Conservation (phyloP, 2,888 invertebrate species). For the Octodonta nipae region DNA sequence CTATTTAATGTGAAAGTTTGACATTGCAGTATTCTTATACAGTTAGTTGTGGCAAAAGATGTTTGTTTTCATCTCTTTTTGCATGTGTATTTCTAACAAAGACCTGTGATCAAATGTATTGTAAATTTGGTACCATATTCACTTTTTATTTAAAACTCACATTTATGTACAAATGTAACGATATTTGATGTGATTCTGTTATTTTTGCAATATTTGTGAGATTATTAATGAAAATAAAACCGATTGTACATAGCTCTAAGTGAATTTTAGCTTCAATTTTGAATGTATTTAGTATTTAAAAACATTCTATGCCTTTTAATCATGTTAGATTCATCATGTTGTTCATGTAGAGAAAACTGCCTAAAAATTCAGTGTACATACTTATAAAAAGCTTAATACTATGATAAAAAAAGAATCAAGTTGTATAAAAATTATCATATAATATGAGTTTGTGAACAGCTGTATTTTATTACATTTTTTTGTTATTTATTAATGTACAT, state of each 20-base stretch:
- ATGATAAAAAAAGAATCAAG: constrained; percentile 11
- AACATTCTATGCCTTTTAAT: constrained; percentile 6
- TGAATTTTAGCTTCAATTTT: constrained; percentile 1
- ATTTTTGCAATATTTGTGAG: background rate
- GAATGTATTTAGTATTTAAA: too few species aligned
- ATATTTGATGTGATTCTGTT: background rate
- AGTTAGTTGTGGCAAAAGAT: too few species aligned
- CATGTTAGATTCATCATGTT: constrained; percentile 15
- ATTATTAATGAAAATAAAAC: too few species aligned
- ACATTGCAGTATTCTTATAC: too few species aligned
- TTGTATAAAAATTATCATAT: constrained; percentile 9
- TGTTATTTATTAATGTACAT: constrained; percentile 22
- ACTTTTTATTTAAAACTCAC: background rate
- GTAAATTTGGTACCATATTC: background rate
- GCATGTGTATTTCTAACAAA: constrained; percentile 1
- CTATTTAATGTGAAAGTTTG: too few species aligned
- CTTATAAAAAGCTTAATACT: constrained; percentile 12
- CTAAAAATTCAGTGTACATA: constrained; percentile 17
- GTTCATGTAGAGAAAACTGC: constrained; percentile 17
- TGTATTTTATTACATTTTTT: constrained; percentile 10
- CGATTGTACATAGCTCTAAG: too few species aligned
- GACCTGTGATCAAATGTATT: background rate
- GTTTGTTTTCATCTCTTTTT: background rate
- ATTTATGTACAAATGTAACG: background rate
- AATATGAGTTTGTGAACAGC: constrained; percentile 8